Percentiles rank a stretch among this genome's conserved stretches.
These are phyloP conservation scores for Daboia siamensis DNA, from an alignment of 2,113 vertebrate species.

Conservation along the genomic window DNA sequence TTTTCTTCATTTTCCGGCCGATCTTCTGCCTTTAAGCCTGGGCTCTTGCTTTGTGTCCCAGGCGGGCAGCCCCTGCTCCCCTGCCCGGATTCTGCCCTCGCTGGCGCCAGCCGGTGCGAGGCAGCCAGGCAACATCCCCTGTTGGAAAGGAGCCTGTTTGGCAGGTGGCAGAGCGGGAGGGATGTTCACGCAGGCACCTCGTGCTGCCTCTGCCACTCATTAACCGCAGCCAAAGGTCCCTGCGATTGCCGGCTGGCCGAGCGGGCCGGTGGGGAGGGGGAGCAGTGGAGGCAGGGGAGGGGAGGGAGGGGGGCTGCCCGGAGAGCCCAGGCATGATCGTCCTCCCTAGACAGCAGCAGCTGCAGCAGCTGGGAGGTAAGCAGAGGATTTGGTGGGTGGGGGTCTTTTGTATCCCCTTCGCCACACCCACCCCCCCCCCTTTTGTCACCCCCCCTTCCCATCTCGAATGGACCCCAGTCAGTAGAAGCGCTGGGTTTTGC, in stretches of 20 bases:
- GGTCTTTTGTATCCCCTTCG: not conserved
- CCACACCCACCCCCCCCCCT: not conserved
- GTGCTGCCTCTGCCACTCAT: slow-evolving; percentile 22
- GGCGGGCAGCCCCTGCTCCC: no score
- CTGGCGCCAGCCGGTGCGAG: no score
- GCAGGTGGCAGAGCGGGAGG: not conserved
- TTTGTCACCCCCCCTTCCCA: accelerated
- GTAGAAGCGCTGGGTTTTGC: accelerated
- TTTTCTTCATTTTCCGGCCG: no score
- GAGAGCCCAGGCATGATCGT: not conserved
- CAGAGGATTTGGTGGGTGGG: not conserved
- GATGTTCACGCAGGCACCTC: not conserved
- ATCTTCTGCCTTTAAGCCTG: not conserved
- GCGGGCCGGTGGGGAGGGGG: not conserved
- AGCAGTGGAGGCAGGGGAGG: not conserved
- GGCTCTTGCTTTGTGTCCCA: not conserved
- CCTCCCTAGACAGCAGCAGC: not conserved
- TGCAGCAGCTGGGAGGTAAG: not conserved
- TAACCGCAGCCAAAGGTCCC: slow-evolving; percentile 42
- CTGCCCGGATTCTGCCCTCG: no score
- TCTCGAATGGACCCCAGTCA: not conserved
- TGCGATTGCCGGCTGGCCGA: not conserved
- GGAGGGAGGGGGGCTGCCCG: not conserved
- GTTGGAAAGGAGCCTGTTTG: not conserved
- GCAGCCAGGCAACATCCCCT: not conserved